Evolutionary conservation across 2,888 invertebrate genomes (phyloP), one percentile per base, ranked within the genome.

Genomic region (Tetramorium bicarinatum): DNA sequence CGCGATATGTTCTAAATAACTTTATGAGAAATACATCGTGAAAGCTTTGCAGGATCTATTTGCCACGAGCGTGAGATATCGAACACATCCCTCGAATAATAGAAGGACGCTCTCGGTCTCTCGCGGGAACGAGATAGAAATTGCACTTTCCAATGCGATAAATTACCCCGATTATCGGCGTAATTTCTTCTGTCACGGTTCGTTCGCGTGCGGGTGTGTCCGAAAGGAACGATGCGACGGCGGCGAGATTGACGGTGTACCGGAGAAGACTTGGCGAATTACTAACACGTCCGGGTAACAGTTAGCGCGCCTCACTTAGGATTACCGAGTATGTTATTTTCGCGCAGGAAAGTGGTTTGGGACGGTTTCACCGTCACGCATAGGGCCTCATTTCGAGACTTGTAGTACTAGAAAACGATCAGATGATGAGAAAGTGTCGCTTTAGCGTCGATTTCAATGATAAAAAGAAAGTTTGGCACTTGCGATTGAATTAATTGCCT

Each of bases 131-230:
- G 72, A 74, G 86, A 79, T 85, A 87, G 87, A 89, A 88, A 92
- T 87, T 85, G 81, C 74, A 88, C 91, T 92, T 91, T 91, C 90
- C 88, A 91, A 89, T 87, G 83, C 75, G 80, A 89, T 91, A 83
- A 91, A 91, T 90, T 84, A 87, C 81, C 15, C 41, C 59, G 85
- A 85, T 83, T 79, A 77, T 56, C 82, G 64, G 38, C n/a, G 82
- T 71, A 72, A 79, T 87, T 83, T 87, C 38, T 71, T 59, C 59
- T 71, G 72, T 80, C 82, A 82, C 59, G 82, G 25, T 67, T 49
- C 49, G 82, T 34, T 77, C 83, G 34, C 71, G 59, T 11, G 47
- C 79, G 79, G 79, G 79, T 61, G 79, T 80, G 79, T 72, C 59
- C 38, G 72, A 80, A 66, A 80, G 38, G 47, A 72, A 72, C 47